Percentiles rank a stretch among this genome's conserved stretches.
These are phyloP conservation scores for Zosterops lateralis DNA, from an alignment of 2,113 vertebrate genomes.

Conservation along the genomic window DNA sequence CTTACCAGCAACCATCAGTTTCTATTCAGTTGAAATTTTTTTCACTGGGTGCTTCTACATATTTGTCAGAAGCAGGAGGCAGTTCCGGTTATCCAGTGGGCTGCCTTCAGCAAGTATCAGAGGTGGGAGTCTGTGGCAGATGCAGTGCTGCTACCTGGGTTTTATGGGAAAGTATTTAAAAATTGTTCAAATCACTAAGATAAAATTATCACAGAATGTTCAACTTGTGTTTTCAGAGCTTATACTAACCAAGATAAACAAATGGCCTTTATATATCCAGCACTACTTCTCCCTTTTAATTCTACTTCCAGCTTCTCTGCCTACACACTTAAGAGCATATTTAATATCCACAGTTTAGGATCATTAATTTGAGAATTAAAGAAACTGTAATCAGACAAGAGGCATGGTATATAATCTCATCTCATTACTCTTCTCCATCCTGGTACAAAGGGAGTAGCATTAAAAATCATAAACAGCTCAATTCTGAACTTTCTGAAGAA, in stretches of 20 bases:
- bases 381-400: background rate
- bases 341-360: background rate
- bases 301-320: background rate
- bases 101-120: background rate
- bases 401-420: background rate
- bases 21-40: background rate
- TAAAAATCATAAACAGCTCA: background rate
- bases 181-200: background rate
- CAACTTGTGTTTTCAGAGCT: background rate
- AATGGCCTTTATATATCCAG: background rate
- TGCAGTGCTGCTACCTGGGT: background rate
- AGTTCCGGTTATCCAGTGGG: background rate
- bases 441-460: background rate
- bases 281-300: background rate
- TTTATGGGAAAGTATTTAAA: background rate
- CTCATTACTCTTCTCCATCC: background rate
- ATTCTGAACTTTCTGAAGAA: background rate
- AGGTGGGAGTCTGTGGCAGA: background rate
- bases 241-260: background rate
- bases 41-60: background rate
- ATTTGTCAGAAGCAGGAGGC: background rate
- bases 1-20: background rate
- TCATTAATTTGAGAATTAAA: background rate
- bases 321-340: background rate
- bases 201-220: rapidly evolving